Base-by-base conservation (phyloP, 92 coral and sea anemone genomes). In the Diadumene lineata region DNA sequence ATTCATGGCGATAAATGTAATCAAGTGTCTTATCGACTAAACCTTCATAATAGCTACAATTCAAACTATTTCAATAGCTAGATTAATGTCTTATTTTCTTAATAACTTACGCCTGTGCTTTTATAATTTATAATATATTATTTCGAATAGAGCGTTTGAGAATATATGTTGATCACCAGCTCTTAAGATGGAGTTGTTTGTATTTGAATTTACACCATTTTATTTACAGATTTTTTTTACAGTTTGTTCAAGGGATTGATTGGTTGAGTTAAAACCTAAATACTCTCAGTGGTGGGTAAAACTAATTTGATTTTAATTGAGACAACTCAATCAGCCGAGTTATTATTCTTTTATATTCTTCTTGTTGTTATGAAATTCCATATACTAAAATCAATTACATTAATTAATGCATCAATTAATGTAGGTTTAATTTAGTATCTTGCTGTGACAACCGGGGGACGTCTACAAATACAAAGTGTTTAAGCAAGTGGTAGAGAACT, bases 241-340 rank as follows among this genome's bases (percentile, higher is more conserved):
- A 62, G 68, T 62, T 62, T 62, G 68, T 29, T 28, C 31, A 30
- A 22, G 17, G 64, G 64, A 58, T 58, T 16, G 60, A 21, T n/a
- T n/a, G n/a, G n/a, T n/a, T n/a, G n/a, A n/a, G n/a, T 4, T 17
- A 26, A 55, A 21, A 55, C 2, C 60, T 4, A 55, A 4, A 21
- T 58, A 22, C 27, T 58, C 26, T 8, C 26, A 28, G 4, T 58
- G 64, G 64, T 24, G 2, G 26, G 7, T 21, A 53, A 53, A 53
- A 16, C 18, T 21, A 53, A 21, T 53, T 53, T 53, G 4, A 15
- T 15, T 21, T 53, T 53, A 15, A 53, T 53, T 53, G 60, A n/a
- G 60, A 9, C 60, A 4, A 23, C 60, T 53, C 19, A 23, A 53
- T 53, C 21, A 23, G 10, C 60, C 60, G 18, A 3, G 60, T n/a